phyloP scores from a whole-genome alignment of 53 echinoderm and acorn worm genomes.

The Patiria pectinifera region DNA sequence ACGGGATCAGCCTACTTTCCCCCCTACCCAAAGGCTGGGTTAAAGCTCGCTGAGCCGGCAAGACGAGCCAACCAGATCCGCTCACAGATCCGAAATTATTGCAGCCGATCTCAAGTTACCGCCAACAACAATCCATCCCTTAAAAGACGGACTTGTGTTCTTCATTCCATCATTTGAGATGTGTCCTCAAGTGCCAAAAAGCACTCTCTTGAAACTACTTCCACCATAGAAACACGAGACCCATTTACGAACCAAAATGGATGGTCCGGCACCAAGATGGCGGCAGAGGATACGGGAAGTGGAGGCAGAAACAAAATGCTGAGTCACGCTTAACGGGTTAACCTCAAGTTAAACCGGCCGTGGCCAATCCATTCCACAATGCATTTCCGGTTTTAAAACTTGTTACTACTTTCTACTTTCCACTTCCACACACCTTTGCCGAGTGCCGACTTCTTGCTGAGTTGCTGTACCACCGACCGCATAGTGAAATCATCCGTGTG shows the following conservation, averaged over 20 bases:
- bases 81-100: constrained; percentile 44
- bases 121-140: constrained; percentile 10
- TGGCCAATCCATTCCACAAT: not conserved
- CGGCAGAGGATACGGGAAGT: not conserved
- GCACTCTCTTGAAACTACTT: not conserved
- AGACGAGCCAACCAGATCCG: not conserved
- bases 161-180: not conserved
- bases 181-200: not conserved
- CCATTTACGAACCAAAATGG: not conserved
- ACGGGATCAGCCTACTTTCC: not conserved
- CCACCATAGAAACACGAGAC: not conserved
- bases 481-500: not conserved
- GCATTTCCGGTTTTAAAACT: not conserved
- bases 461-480: not conserved
- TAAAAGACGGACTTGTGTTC: not conserved
- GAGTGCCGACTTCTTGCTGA: constrained; percentile 5
- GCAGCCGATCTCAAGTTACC: constrained; percentile 43
- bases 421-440: not conserved
- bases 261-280: not conserved
- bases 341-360: not conserved
- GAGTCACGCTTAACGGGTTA: not conserved
- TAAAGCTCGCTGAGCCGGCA: not conserved
- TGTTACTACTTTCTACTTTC: not conserved
- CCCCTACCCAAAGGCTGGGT: not conserved
- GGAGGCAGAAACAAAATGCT: not conserved